phyloP scores from a whole-genome alignment of 2,888 invertebrate genomes.

The Anoplius nigerrimus region DNA sequence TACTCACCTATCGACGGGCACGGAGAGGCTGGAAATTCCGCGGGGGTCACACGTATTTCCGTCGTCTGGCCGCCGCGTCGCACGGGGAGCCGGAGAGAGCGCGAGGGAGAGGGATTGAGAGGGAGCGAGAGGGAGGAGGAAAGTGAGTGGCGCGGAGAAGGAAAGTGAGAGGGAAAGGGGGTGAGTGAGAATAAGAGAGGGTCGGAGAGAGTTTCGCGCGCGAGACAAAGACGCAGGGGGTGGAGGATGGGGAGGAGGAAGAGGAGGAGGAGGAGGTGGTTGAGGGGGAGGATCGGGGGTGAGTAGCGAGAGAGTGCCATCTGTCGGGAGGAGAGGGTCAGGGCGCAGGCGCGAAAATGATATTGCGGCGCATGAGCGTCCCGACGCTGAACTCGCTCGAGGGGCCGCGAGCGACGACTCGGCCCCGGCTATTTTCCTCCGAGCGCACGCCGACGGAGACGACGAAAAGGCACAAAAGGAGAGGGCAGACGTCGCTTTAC shows the following conservation, averaged over 20 bases:
- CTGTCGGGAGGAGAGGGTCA: constrained; percentile 16
- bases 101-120: constrained; percentile 17
- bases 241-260: too few species aligned
- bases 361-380: constrained; percentile 22
- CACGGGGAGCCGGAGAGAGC: constrained; percentile 19
- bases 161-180: background rate
- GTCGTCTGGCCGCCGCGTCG: constrained; percentile 34
- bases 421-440: too few species aligned
- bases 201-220: too few species aligned
- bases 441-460: background rate
- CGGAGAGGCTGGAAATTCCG: constrained; percentile 23
- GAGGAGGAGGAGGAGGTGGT: too few species aligned
- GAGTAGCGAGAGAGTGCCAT: constrained; percentile 19
- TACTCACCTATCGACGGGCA: background rate
- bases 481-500: background rate
- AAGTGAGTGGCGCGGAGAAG: background rate
- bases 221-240: too few species aligned
- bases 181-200: constrained; percentile 5
- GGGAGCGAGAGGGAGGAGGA: constrained; percentile 14
- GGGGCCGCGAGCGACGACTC: too few species aligned
- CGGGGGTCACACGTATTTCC: constrained; percentile 46
- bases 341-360: constrained; percentile 33
- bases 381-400: constrained; percentile 1
- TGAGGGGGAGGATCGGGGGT: background rate
- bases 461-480: background rate